phyloP scores from a whole-genome alignment of 2,113 vertebrate species.

The Bettongia penicillata region DNA sequence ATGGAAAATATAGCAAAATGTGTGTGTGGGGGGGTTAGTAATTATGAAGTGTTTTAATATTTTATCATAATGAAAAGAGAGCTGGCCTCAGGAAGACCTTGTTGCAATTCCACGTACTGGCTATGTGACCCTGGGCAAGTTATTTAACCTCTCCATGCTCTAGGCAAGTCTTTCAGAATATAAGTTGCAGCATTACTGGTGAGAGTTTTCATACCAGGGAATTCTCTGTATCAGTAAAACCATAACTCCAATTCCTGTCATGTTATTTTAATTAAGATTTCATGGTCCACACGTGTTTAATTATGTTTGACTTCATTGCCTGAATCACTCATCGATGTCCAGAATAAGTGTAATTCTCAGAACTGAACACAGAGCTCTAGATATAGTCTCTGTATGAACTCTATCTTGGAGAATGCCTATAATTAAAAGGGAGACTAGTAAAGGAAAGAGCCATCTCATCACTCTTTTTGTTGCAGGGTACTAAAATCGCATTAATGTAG shows the following conservation, averaged over 20 bases:
- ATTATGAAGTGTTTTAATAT: background rate
- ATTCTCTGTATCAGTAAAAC: background rate
- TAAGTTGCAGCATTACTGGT: background rate
- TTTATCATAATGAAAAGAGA: background rate
- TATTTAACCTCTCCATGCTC: background rate
- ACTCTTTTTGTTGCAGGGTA: background rate
- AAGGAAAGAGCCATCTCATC: background rate
- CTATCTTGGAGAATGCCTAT: background rate
- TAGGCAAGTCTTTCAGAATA: background rate
- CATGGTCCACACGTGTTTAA: background rate
- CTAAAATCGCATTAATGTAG: background rate
- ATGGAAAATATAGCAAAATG: background rate
- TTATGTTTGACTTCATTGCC: background rate
- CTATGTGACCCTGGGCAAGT: background rate
- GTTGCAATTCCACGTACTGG: too few species aligned
- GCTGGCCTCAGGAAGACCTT: background rate
- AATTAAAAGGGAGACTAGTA: background rate
- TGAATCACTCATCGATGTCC: background rate
- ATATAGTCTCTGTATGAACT: background rate
- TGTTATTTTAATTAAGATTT: background rate
- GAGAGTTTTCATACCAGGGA: background rate
- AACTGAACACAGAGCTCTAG: background rate
- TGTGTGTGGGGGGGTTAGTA: background rate
- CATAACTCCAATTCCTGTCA: background rate
- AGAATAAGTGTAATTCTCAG: background rate